These are phyloP conservation scores for Macroteleia sp. DNA, from an alignment of 2,888 invertebrate genomes.

Conservation along the genomic window DNA sequence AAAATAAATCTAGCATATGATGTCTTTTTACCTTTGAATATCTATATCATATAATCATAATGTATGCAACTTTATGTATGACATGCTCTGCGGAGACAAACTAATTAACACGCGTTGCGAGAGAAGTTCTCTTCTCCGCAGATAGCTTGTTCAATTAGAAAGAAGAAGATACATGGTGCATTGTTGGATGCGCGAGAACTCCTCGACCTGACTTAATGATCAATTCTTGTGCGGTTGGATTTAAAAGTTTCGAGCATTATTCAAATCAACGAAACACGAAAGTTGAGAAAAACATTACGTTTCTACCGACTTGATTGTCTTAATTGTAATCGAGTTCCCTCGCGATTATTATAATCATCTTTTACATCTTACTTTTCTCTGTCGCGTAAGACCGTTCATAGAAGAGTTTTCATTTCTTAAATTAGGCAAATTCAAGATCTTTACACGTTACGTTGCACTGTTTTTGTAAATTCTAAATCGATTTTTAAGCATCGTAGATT, in stretches of 20 bases:
- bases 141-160: slow-evolving; percentile 38
- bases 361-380: too few species aligned
- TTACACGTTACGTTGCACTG: too few species aligned
- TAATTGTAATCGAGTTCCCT: slow-evolving; percentile 14
- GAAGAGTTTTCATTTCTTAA: too few species aligned
- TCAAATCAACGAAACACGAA: slow-evolving; percentile 31
- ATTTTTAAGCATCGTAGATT: too few species aligned
- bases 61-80: slow-evolving; percentile 20
- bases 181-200: slow-evolving; percentile 50
- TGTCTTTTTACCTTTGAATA: slow-evolving; percentile 12
- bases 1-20: too few species aligned
- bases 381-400: too few species aligned
- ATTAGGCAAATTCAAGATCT: too few species aligned
- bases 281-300: slow-evolving; percentile 10
- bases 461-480: too few species aligned
- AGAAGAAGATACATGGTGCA: slow-evolving; percentile 42
- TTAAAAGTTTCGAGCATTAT: slow-evolving; percentile 25
- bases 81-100: slow-evolving; percentile 26
- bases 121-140: slow-evolving; percentile 26
- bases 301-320: slow-evolving; percentile 5
- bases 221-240: slow-evolving; percentile 37
- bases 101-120: slow-evolving; percentile 42
- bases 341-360: too few species aligned
- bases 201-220: slow-evolving; percentile 55
- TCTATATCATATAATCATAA: slow-evolving; percentile 5